These are phyloP conservation scores for Drosophila ochracea DNA, from an alignment of 2,888 invertebrate genomes.

Conservation along the genomic window DNA sequence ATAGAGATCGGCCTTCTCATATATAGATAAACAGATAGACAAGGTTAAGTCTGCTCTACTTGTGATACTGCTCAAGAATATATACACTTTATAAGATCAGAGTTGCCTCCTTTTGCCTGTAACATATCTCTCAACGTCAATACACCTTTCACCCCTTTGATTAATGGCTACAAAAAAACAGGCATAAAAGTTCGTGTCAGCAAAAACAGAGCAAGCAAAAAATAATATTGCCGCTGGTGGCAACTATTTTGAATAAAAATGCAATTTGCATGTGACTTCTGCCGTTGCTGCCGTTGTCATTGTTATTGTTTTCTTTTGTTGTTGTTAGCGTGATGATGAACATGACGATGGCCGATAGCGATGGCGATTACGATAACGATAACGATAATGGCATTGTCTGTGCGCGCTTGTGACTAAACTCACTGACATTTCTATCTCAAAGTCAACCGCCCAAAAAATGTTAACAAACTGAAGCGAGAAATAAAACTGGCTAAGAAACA, in stretches of 20 bases:
- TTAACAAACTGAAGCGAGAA: conserved; percentile 23
- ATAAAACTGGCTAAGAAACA: conserved; percentile 34
- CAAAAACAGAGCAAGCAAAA: background rate
- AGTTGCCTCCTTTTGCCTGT: background rate
- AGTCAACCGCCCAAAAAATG: conserved; percentile 13
- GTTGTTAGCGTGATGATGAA: conserved; percentile 38
- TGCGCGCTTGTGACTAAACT: conserved; percentile 4
- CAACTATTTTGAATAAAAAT: conserved; percentile 42
- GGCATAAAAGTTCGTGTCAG: conserved; percentile 13
- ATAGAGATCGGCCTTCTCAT: no score
- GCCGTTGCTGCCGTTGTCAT: background rate
- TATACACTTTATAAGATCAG: background rate
- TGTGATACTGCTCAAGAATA: background rate
- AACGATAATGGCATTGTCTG: conserved; percentile 35
- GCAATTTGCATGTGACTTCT: conserved; percentile 53
- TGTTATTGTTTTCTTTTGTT: conserved; percentile 10
- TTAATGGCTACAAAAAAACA: background rate
- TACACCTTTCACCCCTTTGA: background rate
- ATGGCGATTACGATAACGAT: conserved; percentile 32
- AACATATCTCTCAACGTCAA: background rate
- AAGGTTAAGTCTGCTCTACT: background rate
- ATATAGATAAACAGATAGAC: background rate
- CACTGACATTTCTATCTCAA: conserved; percentile 56
- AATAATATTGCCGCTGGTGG: conserved; percentile 2
- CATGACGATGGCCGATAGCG: conserved; percentile 41